Evolutionary conservation across 1,140 invertebrate genomes (phyloP).

Genomic region (Drosophila dunni): DNA sequence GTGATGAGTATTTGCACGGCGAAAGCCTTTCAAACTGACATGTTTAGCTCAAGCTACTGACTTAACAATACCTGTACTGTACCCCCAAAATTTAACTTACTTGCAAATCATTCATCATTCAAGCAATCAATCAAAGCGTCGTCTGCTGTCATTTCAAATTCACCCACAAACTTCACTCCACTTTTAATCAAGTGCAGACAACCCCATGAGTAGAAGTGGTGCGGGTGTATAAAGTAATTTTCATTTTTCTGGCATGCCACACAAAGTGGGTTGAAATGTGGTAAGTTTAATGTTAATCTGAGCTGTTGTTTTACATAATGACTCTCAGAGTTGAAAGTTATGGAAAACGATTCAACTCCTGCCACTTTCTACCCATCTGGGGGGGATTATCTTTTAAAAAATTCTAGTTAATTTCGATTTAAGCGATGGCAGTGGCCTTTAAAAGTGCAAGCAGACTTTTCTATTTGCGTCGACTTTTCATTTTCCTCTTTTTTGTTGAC

Average conservation of each 20-base stretch:
- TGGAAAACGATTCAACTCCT: conserved; percentile 8
- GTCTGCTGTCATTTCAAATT: background rate
- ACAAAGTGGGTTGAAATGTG: background rate
- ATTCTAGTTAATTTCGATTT: background rate
- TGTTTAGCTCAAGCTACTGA: background rate
- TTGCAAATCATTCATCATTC: background rate
- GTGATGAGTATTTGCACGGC: conserved; percentile 38
- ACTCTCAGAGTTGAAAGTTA: conserved; percentile 17
- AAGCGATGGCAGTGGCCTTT: background rate
- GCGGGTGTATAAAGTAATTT: conserved; percentile 25
- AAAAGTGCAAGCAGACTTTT: background rate
- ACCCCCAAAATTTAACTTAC: background rate
- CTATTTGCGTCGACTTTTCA: background rate
- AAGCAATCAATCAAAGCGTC: background rate
- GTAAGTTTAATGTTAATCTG: conserved; percentile 62
- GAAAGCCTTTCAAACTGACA: conserved; percentile 12
- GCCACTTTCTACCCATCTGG: background rate
- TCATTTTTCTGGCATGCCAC: conserved; percentile 17
- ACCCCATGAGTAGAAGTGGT: background rate
- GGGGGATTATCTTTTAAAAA: background rate
- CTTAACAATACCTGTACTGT: background rate
- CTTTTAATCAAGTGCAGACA: background rate
- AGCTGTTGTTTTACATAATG: conserved; percentile 68
- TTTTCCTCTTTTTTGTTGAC: background rate
- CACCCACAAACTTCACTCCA: background rate